Evolutionary conservation across 2,113 vertebrate genomes (phyloP).

Genomic region (Corythornis vintsioides): DNA sequence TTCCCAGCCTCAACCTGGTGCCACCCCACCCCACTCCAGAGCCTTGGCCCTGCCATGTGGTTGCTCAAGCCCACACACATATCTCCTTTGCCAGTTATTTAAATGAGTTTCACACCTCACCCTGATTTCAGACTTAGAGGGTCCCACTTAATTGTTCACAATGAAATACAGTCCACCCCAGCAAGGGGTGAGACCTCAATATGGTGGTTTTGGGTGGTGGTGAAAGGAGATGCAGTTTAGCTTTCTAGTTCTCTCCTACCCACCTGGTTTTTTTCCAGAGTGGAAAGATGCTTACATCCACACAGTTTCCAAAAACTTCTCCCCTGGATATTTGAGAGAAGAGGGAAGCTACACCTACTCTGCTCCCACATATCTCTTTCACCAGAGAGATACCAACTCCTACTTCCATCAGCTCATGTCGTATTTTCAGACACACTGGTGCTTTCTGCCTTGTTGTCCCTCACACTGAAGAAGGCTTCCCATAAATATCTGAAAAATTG

Average conservation of each 20-base stretch:
- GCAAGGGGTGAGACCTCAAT: background rate
- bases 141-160: accelerated
- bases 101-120: background rate
- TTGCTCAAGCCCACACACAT: accelerated
- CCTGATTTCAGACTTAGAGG: background rate
- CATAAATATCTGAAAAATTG: background rate
- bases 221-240: background rate
- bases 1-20: background rate
- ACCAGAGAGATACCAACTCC: background rate
- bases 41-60: accelerated
- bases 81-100: background rate
- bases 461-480: background rate
- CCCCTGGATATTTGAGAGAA: background rate
- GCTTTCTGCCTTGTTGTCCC: background rate
- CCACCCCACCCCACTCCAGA: accelerated
- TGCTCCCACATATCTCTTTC: background rate
- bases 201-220: background rate
- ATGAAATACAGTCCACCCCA: background rate
- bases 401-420: background rate
- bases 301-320: background rate
- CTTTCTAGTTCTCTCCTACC: background rate
- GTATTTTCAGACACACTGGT: background rate
- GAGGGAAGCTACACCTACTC: background rate
- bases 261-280: background rate
- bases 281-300: background rate